Percentiles rank a stretch among this genome's conserved stretches.
Evolutionary conservation across 2,888 invertebrate species (phyloP).

Genomic region (Lepas anatifera): DNA sequence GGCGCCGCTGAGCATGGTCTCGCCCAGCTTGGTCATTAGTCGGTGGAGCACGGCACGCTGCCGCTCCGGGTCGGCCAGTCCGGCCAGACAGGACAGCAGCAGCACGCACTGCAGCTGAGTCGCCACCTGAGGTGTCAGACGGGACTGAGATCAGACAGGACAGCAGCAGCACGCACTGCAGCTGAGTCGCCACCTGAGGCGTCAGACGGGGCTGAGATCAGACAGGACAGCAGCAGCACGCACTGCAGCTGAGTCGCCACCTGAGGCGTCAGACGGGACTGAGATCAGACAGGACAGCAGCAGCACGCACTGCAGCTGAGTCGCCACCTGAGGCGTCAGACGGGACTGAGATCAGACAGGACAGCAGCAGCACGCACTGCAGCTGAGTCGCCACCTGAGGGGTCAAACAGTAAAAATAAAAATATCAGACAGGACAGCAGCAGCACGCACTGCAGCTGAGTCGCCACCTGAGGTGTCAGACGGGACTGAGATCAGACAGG

Average conservation of each 20-base stretch:
- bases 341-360: no score
- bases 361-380: no score
- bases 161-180: neutral
- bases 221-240: no score
- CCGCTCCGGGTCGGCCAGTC: slow-evolving; percentile 22
- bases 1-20: slow-evolving; percentile 32
- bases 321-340: no score
- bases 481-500: no score
- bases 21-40: slow-evolving; percentile 33
- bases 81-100: neutral
- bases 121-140: neutral
- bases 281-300: neutral
- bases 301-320: no score
- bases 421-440: neutral
- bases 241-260: no score
- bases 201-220: no score
- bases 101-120: slow-evolving; percentile 5
- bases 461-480: no score
- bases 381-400: neutral
- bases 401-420: neutral
- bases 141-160: neutral
- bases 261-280: neutral
- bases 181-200: neutral
- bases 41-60: slow-evolving; percentile 24
- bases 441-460: no score